Evolutionary conservation across 1,140 invertebrate genomes (phyloP), one percentile per base, ranked within the genome.

Genomic region (Drosophila auraria): DNA sequence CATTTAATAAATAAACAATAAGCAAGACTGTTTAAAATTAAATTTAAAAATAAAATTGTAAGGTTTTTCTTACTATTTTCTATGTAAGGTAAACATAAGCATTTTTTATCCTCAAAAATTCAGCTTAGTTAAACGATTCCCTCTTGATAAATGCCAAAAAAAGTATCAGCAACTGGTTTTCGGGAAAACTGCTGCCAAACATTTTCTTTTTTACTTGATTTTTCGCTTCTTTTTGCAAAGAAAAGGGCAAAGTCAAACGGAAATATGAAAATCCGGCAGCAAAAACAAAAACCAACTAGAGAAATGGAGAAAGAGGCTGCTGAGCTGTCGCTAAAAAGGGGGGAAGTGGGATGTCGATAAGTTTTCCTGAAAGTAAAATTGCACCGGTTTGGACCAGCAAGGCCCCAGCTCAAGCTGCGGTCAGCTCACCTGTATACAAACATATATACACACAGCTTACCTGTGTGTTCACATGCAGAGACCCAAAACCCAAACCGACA

Each of bases 331-430:
- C 36, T 33, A 2, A 4, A 36, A 40, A 38, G 33, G 33, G 25
- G 60, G 47, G 63, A 68, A 68, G 40, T 33, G 66, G 40, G 20
- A 45, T 54, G 61, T 70, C 66, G 66, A 70, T 66, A 66, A 15
- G 49, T 68, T 66, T 70, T 70, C 68, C 68, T 54, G 38, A 70
- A 68, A 70, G 45, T 45, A 70, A 70, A 68, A 70, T 53, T 68
- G 68, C 68, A 70, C 68, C 62, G 68, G 68, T 56, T 70, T 70
- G 68, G 14, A 30, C n/a, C 68, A 54, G 20, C 59, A 45, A 59
- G 50, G 15, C 12, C n/a, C 7, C 30, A 44, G 8, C 20, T 20
- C 12, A 5, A 56, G 8, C 62, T 36, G 66, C 27, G 68, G 49
- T 66, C 63, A 68, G 12, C 62, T 66, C 60, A 40, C 49, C 23